Conservation (phyloP, 2,888 invertebrate genomes). For the Campoletis raptor region DNA sequence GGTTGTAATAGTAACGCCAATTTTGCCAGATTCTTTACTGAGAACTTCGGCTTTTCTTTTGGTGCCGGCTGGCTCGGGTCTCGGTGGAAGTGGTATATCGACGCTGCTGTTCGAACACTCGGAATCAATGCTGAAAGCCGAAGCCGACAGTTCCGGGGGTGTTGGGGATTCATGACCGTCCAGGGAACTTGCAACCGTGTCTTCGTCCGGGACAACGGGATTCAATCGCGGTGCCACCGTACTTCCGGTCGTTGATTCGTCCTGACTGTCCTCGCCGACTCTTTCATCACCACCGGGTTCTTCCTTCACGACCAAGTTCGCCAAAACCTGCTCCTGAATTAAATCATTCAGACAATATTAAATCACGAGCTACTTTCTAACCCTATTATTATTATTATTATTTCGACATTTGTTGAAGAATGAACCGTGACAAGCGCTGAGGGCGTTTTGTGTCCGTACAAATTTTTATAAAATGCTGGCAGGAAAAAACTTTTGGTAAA, state of each 20-base stretch:
- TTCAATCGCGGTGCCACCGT: conserved; percentile 81
- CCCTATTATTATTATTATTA: background rate
- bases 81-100: conserved; percentile 86
- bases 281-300: conserved; percentile 83
- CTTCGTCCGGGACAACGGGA: conserved; percentile 85
- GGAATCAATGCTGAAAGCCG: conserved; percentile 86
- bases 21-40: conserved; percentile 94
- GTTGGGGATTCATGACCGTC: conserved; percentile 84
- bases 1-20: conserved; percentile 95
- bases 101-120: conserved; percentile 88
- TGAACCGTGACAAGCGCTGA: background rate
- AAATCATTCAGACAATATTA: conserved; percentile 12
- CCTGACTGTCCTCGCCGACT: conserved; percentile 84
- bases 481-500: background rate
- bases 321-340: conserved; percentile 82
- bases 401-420: background rate
- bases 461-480: background rate
- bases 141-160: conserved; percentile 82
- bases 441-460: background rate
- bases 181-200: conserved; percentile 84
- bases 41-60: conserved; percentile 95
- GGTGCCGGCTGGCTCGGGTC: conserved; percentile 88
- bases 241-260: conserved; percentile 82
- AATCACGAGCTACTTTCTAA: background rate
- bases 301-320: conserved; percentile 82